phyloP scores from a whole-genome alignment of 1,140 invertebrate species.

The Philotrypesis tridentata region DNA sequence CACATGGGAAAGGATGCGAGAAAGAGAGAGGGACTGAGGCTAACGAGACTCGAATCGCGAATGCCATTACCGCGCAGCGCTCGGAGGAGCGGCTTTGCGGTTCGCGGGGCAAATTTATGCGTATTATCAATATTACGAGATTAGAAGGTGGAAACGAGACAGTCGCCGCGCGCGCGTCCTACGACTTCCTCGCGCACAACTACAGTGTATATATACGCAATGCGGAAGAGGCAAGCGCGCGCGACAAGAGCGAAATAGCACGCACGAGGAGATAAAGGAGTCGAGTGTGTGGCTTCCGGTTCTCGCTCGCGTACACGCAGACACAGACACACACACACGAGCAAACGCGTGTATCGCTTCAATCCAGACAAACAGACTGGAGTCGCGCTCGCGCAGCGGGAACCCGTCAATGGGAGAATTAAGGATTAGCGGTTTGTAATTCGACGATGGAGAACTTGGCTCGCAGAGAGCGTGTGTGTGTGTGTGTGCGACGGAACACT shows the following conservation, averaged over 20 bases:
- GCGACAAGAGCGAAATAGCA: too few relatives aligned
- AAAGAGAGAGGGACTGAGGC: neutral
- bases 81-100: too few relatives aligned
- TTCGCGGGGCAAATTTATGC: neutral
- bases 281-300: too few relatives aligned
- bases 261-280: too few relatives aligned
- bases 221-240: neutral
- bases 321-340: slow-evolving; percentile 14
- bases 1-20: slow-evolving; percentile 7
- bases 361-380: slow-evolving; percentile 39
- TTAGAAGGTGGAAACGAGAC: neutral
- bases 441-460: slow-evolving; percentile 22
- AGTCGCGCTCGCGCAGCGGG: neutral
- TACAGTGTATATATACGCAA: neutral
- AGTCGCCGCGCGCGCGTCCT: neutral
- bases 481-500: slow-evolving; percentile 7
- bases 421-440: slow-evolving; percentile 33
- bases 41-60: slow-evolving; percentile 18
- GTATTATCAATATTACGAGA: neutral
- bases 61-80: neutral
- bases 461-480: neutral
- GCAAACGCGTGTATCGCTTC: slow-evolving; percentile 34
- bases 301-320: too few relatives aligned
- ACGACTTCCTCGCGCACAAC: too few relatives aligned
- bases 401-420: slow-evolving; percentile 31